Evolutionary conservation across 2,888 invertebrate species (phyloP).

Genomic region (Oligia latruncula): DNA sequence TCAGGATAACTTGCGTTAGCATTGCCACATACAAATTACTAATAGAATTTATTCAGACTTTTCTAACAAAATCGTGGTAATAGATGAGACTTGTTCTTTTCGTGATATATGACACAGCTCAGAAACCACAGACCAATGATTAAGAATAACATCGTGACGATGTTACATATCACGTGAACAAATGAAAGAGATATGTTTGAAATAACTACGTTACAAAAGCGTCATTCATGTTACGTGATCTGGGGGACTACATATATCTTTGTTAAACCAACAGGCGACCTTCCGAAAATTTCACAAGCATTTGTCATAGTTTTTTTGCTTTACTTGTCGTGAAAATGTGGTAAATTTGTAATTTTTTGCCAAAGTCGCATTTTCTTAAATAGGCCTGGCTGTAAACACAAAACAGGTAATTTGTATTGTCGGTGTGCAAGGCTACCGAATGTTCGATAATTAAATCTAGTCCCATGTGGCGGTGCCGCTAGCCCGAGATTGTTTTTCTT

Average conservation of each 20-base stretch:
- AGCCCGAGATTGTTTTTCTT: neutral
- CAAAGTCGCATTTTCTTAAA: neutral
- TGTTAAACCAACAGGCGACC: neutral
- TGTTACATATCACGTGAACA: neutral
- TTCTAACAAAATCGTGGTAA: neutral
- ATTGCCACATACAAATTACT: neutral
- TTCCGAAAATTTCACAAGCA: neutral
- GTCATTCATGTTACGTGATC: neutral
- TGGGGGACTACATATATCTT: neutral
- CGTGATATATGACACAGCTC: neutral
- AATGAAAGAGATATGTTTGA: neutral
- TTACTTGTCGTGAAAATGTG: no score
- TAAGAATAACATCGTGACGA: neutral
- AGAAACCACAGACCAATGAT: neutral
- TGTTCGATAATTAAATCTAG: slow-evolving; percentile 7
- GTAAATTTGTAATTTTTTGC: neutral
- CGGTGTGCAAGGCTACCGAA: neutral
- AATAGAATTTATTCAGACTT: neutral
- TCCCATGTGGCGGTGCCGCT: neutral
- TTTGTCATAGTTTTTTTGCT: neutral
- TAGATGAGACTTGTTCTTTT: neutral
- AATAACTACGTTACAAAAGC: neutral
- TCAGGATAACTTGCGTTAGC: slow-evolving; percentile 6
- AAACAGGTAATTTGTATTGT: neutral
- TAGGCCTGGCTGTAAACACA: neutral